Evolutionary conservation across 2,113 vertebrate species (phyloP).

Genomic region (Tragelaphus buxtoni): DNA sequence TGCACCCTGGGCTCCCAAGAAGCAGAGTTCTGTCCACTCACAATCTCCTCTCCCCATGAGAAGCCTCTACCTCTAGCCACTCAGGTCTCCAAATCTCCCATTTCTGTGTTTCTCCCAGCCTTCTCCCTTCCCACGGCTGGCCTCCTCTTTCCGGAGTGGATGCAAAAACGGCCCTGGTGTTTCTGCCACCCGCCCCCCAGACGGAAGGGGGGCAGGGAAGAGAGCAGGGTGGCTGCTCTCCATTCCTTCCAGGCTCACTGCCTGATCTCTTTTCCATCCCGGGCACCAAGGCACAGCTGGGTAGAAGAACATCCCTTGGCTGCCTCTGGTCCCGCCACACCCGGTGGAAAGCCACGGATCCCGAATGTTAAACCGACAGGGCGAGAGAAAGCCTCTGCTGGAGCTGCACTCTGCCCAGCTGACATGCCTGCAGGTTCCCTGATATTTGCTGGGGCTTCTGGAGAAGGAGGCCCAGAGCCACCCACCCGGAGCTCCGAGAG

Average conservation of each 20-base stretch:
- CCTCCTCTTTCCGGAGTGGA: neutral
- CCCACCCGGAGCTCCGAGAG: rapidly evolving
- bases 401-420: neutral
- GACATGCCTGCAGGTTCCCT: neutral
- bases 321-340: neutral
- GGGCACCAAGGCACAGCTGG: neutral
- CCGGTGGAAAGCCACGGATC: neutral
- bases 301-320: neutral
- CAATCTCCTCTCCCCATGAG: neutral
- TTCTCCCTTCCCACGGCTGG: neutral
- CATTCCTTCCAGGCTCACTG: neutral
- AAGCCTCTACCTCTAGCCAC: neutral
- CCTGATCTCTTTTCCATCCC: constrained; percentile 37
- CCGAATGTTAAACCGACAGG: neutral
- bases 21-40: neutral
- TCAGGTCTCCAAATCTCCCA: neutral
- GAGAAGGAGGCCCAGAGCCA: neutral
- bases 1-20: neutral
- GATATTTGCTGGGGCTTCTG: neutral
- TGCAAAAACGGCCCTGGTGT: neutral
- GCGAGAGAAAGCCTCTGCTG: neutral
- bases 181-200: neutral
- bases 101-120: neutral
- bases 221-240: neutral
- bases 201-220: neutral